A percentile compares a stretch with the other conserved stretches of the same genome.
phyloP scores from a whole-genome alignment of 2,113 vertebrate species.

The Dicrurus megarhynchus region DNA sequence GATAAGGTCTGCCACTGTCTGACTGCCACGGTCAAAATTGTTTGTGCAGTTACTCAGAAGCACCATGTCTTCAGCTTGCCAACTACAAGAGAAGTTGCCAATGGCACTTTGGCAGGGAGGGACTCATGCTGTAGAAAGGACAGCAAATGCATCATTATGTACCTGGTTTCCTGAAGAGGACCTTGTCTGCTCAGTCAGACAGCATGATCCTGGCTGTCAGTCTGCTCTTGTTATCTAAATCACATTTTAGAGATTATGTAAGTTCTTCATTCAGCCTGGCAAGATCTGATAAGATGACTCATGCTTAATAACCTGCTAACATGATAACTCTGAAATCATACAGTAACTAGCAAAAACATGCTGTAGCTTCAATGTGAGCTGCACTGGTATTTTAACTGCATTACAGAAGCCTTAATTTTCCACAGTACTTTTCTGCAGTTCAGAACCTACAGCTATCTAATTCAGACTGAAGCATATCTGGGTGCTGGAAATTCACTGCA shows the following conservation, averaged over 20 bases:
- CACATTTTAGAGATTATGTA: constrained; percentile 7
- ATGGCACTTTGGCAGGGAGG: background rate
- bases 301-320: constrained; percentile 18
- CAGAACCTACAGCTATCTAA: background rate
- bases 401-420: background rate
- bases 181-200: background rate
- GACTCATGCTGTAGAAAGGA: background rate
- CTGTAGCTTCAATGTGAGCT: background rate
- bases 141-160: background rate
- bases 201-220: background rate
- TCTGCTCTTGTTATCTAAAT: background rate
- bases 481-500: background rate
- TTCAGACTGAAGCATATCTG: background rate
- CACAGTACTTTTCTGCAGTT: background rate
- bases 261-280: background rate
- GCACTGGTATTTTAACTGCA: background rate
- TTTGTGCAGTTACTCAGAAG: background rate
- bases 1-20: background rate
- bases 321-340: background rate
- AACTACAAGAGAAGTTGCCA: background rate
- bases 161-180: background rate
- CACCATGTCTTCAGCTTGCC: background rate
- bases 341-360: constrained; percentile 7
- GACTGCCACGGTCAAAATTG: background rate
- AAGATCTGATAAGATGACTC: constrained; percentile 18